Evolutionary conservation across 2,797 vertebrate species (phyloP).

Genomic region (Acanthis flammea): DNA sequence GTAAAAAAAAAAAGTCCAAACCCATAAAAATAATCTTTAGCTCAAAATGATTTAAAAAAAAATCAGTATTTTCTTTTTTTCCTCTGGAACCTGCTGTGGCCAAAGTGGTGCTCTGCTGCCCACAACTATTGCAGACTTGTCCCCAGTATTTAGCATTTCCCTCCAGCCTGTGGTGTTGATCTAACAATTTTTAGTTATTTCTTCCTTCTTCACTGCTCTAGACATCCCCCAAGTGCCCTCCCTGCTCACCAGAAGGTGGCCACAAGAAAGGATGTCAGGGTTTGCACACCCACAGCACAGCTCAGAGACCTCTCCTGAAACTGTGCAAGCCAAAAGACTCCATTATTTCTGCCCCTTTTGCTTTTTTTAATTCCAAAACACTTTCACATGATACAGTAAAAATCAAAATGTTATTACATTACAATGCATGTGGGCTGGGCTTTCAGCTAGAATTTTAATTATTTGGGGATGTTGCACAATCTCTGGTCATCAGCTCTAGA

Average conservation of each 20-base stretch:
- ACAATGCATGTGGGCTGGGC: no score
- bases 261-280: neutral
- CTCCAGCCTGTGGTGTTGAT: neutral
- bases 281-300: neutral
- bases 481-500: neutral
- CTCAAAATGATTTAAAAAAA: neutral
- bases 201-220: neutral
- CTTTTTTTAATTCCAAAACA: neutral
- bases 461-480: neutral
- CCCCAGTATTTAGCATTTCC: neutral
- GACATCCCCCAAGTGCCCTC: neutral
- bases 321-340: neutral
- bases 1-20: neutral
- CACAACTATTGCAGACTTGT: neutral
- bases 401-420: neutral
- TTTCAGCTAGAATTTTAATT: neutral
- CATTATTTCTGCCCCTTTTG: neutral
- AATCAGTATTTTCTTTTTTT: neutral
- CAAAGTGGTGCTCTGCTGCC: neutral
- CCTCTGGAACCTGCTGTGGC: neutral
- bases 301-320: neutral
- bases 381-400: neutral
- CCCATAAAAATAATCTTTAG: neutral
- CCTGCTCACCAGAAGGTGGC: neutral
- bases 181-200: neutral